Base-by-base conservation (phyloP, 2,113 vertebrate genomes). In the Malurus cyaneus region DNA sequence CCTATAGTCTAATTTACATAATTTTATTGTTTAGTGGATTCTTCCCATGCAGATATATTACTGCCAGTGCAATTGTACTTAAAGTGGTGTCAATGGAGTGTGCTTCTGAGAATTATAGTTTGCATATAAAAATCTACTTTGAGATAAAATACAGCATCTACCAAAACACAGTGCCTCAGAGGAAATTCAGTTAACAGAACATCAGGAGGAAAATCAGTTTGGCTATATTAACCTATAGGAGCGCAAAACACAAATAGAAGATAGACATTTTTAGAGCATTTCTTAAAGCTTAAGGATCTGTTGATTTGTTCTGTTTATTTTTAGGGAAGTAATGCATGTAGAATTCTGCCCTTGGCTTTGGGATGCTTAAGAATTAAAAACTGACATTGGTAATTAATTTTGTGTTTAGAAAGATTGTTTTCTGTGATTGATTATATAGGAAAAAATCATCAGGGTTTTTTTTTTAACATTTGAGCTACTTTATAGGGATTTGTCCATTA, bases 21-120 rank as follows among this genome's bases (percentile, higher is more conserved):
- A 92, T 94, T 94, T 91, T 95, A 97, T 98, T 98, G 96, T 98
- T 97, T 92, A 96, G 94, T 93, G 66, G 83, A 95, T 96, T 96
- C 86, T 95, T 95, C 78, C 69, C 72, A 72, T 94, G 86, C 89
- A 95, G 96, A 96, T 97, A 80, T 89, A 96, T 96, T 96, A 97
- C 95, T 91, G 95, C 67, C 94, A 97, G 61, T 97, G 92, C 94
- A 96, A 96, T 71, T 93, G 91, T 97, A 95, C 94, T 97, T 97
- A 96, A 95, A 92, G 74, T 80, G 73, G 85, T 97, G 95, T 95
- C 97, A 97, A 92, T 2, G 9, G 57, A 96, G 89, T 79, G 78
- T 96, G 96, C 94, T 97, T 96, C 87, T 74, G 73, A 95, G 74
- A 93, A 54, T 94, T 92, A 88, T 18, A 93, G 92, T 70, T 90